Conservation (phyloP, 2,888 invertebrate genomes). For the Sminthurinus aureus region DNA sequence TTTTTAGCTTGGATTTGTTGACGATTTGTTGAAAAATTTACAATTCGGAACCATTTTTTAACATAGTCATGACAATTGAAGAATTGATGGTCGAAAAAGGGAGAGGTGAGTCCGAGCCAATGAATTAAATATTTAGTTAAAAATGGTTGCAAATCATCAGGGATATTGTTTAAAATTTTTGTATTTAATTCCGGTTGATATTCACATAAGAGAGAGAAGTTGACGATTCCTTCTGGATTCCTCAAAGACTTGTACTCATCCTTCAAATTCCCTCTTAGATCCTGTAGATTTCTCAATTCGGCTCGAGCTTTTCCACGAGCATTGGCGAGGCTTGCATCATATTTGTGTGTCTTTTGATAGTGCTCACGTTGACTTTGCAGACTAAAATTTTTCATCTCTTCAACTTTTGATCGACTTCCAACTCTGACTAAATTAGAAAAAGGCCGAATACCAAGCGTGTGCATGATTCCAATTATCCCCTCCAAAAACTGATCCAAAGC, state of each 20-base stretch:
- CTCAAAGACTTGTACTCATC: not conserved
- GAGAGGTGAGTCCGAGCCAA: constrained; percentile 4
- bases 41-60: not conserved
- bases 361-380: not conserved
- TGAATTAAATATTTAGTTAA: not conserved
- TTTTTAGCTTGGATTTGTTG: not conserved
- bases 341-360: not conserved
- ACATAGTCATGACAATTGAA: no score
- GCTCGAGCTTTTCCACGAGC: not conserved
- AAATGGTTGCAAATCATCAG: not conserved
- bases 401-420: constrained; percentile 74
- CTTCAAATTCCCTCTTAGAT: not conserved
- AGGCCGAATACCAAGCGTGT: not conserved
- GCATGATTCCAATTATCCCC: constrained; percentile 67
- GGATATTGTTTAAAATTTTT: not conserved
- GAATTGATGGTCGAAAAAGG: not conserved
- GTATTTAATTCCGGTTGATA: no score
- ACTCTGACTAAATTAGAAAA: constrained; percentile 73
- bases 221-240: not conserved
- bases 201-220: not conserved
- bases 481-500: constrained; percentile 86
- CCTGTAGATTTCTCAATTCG: not conserved
- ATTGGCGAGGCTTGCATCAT: not conserved
- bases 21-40: not conserved
- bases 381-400: constrained; percentile 57